These are phyloP conservation scores for Tolypeutes matacus DNA, from an alignment of 2,797 vertebrate genomes.

Conservation along the genomic window DNA sequence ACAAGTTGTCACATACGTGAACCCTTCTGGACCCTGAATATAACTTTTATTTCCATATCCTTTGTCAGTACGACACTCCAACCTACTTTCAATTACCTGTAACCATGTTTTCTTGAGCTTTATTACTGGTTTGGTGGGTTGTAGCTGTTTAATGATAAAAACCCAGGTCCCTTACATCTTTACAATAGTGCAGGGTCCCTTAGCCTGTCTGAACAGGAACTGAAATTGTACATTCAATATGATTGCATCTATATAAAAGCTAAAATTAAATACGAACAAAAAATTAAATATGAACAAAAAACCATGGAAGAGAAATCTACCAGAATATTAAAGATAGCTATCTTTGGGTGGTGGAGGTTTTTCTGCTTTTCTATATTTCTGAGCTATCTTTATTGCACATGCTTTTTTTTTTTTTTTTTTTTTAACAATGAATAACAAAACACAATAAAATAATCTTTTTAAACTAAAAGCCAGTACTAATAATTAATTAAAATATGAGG, in stretches of 20 bases:
- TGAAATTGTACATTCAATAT: constrained; percentile 60
- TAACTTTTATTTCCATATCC: constrained; percentile 18
- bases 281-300: too few species aligned
- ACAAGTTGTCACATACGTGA: neutral
- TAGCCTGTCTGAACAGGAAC: constrained; percentile 69
- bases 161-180: too few species aligned
- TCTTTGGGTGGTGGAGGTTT: constrained; percentile 14
- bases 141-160: constrained; percentile 49
- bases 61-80: neutral
- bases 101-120: constrained; percentile 2
- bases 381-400: neutral
- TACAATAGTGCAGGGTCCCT: constrained; percentile 32
- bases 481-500: neutral
- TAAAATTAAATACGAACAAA: constrained; percentile 66
- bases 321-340: neutral
- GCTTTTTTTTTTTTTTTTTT: too few species aligned
- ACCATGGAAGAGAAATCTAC: neutral
- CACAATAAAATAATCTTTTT: constrained; percentile 1
- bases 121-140: constrained; percentile 49
- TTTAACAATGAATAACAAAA: neutral
- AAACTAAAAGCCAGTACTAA: constrained; percentile 10
- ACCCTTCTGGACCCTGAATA: neutral
- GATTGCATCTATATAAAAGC: constrained; percentile 52
- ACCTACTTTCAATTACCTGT: neutral
- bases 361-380: constrained; percentile 12